Base-by-base conservation (phyloP, 2,113 vertebrate species). In the Indicator indicator region DNA sequence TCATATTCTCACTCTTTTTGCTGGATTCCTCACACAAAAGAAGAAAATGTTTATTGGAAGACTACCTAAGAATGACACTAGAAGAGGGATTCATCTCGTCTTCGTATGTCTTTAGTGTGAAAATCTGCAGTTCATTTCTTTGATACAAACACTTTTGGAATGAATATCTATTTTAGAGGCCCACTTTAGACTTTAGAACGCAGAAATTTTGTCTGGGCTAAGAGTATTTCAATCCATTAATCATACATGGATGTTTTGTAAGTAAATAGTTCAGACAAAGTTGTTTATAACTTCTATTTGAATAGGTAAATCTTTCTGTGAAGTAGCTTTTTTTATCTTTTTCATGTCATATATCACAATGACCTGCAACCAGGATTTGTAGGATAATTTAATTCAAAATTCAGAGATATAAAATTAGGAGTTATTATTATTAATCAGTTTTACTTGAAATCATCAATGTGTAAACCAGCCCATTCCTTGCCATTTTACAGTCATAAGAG, bases 311-410 rank as follows among this genome's bases (percentile, higher is more conserved):
- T 44, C 52, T 19, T 85, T 72, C 42, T 78, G 78, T 78, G 74
- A 84, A 89, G 40, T 42, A 86, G 2, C 5, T 86, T 46, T n/a
- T 90, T 94, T 86, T 86, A 63, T 92, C 62, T 94, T 90, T 78
- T 74, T 48, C 0, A 0, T 84, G 62, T 59, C 76, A 81, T 81
- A 38, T 74, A 78, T 52, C 83, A 81, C 52, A 88, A 63, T 92
- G 81, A 62, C 69, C 73, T 28, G 70, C 77, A 65, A 95, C 62
- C 32, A 94, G 40, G 68, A 81, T 92, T 68, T 71, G 9, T 12
- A 60, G 12, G n/a, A 83, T 75, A 90, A 60, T 92, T 91, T 90
- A 93, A 83, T 80, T 78, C 76, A 94, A 70, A 85, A 84, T 77
- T 77, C 50, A 75, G 46, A 80, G 79, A 80, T 74, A 90, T 17